A percentile compares a stretch with the other conserved stretches of the same genome.
Evolutionary conservation across 2,113 vertebrate genomes (phyloP).

Genomic region (Pitta sordida): DNA sequence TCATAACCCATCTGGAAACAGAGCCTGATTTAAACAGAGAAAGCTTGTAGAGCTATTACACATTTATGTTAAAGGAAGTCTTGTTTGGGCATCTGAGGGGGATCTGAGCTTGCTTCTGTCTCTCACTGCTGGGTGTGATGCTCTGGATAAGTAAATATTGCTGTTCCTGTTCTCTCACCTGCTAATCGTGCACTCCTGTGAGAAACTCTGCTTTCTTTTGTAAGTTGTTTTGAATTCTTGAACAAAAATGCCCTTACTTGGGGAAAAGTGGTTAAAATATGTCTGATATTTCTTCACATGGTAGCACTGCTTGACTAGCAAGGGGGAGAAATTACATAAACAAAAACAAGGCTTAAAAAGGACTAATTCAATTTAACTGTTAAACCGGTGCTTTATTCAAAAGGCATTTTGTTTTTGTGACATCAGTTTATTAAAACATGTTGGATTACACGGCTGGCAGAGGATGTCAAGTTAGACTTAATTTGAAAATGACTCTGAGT

Average conservation of each 20-base stretch:
- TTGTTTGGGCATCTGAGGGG: neutral
- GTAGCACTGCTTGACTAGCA: neutral
- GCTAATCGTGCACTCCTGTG: accelerated
- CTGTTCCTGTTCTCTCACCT: neutral
- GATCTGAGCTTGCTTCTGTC: neutral
- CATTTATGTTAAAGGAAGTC: neutral
- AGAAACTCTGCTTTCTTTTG: neutral
- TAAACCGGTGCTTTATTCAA: neutral
- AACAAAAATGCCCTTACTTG: neutral
- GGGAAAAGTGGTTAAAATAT: neutral
- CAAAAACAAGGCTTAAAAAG: neutral
- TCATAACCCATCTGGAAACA: neutral
- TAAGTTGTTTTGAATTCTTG: neutral
- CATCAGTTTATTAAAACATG: neutral
- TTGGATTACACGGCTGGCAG: neutral
- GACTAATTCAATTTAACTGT: neutral
- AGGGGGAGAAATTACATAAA: neutral
- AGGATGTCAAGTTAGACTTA: neutral
- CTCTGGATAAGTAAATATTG: neutral
- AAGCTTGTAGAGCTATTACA: neutral
- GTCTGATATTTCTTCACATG: neutral
- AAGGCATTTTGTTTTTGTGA: neutral
- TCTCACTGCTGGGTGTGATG: accelerated
- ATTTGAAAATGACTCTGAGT: neutral
- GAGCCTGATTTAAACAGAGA: neutral